These are phyloP conservation scores for Halocaridina rubra DNA, from an alignment of 2,888 invertebrate species.

Conservation along the genomic window DNA sequence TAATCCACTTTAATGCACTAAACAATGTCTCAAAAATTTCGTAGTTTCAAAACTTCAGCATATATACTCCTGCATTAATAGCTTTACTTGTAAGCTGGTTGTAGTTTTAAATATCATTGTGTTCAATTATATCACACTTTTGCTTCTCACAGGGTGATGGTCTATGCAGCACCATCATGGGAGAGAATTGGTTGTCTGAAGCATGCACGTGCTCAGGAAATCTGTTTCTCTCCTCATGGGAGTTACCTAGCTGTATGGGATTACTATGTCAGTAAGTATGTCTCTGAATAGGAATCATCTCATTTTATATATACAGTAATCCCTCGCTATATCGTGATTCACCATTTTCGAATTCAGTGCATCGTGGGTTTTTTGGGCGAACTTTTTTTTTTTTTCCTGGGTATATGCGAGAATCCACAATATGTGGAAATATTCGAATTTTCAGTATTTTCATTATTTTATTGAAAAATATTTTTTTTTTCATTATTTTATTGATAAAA, in stretches of 20 bases:
- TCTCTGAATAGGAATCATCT: too few species aligned
- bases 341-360: too few species aligned
- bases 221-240: constrained; percentile 53
- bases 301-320: too few species aligned
- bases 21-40: background rate
- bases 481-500: too few species aligned
- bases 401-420: too few species aligned
- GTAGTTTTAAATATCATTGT: background rate
- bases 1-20: background rate
- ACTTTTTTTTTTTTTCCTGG: background rate
- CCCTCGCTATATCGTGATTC: too few species aligned
- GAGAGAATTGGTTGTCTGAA: constrained; percentile 34
- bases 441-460: too few species aligned
- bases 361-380: too few species aligned
- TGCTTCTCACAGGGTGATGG: constrained; percentile 36
- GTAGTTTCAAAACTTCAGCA: background rate
- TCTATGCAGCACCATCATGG: constrained; percentile 34
- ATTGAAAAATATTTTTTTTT: too few species aligned
- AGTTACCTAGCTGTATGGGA: constrained; percentile 57
- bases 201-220: constrained; percentile 56
- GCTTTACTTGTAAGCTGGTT: background rate
- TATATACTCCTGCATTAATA: background rate
- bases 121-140: too few species aligned
- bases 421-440: too few species aligned
- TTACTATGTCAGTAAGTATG: constrained; percentile 57